phyloP scores from a whole-genome alignment of 2,113 vertebrate species.

The Megalops atlanticus region DNA sequence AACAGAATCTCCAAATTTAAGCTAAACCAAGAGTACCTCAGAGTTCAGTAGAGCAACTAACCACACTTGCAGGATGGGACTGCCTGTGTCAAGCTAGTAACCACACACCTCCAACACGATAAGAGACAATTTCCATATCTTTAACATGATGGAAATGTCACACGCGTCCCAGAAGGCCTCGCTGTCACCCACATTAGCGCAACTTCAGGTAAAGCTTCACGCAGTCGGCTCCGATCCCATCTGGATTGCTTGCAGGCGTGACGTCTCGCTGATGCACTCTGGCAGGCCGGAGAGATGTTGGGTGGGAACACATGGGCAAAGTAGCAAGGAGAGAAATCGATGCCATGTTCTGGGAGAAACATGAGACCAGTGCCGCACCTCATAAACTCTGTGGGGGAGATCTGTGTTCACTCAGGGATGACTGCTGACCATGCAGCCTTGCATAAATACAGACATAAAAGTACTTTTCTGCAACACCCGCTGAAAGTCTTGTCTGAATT shows the following conservation, averaged over 20 bases:
- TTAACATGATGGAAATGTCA: slow-evolving; percentile 45
- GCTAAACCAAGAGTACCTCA: slow-evolving; percentile 15
- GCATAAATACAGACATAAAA: too few relatives aligned
- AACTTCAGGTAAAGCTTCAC: slow-evolving; percentile 21
- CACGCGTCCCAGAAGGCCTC: slow-evolving; percentile 16
- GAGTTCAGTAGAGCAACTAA: slow-evolving; percentile 56
- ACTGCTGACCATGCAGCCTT: too few relatives aligned
- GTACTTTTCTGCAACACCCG: neutral
- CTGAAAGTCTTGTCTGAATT: neutral
- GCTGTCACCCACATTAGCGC: slow-evolving; percentile 38
- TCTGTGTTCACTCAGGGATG: neutral
- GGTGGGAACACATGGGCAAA: neutral
- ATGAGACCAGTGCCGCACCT: neutral
- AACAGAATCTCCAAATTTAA: neutral
- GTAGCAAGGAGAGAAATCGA: neutral
- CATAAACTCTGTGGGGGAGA: neutral
- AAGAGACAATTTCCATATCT: slow-evolving; percentile 40
- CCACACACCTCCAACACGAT: slow-evolving; percentile 19
- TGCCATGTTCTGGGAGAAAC: neutral
- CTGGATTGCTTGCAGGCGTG: slow-evolving; percentile 24
- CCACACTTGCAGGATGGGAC: slow-evolving; percentile 31
- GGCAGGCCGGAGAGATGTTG: neutral
- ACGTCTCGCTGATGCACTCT: slow-evolving; percentile 35
- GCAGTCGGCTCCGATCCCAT: slow-evolving; percentile 27
- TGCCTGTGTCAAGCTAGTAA: slow-evolving; percentile 36